Base-by-base conservation (phyloP, 2,888 invertebrate species). In the Cephonodes hylas region DNA sequence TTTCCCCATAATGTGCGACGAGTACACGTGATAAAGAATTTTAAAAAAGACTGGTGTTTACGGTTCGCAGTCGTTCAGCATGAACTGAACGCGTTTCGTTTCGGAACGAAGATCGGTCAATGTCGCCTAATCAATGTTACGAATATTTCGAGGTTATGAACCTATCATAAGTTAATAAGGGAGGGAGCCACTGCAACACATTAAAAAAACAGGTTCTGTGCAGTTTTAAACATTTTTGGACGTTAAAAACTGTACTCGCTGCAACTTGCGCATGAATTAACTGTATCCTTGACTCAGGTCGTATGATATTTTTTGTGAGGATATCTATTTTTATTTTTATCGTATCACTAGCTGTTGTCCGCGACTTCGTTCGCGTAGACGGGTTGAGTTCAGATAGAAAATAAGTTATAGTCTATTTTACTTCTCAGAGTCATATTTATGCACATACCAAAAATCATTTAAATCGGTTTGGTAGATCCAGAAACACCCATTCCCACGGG, bases 101-200 rank as follows among this genome's bases (percentile, higher is more conserved):
- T 27, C 18, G 27, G 18, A 27, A 4, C 45, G 22, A 23, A 53
- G 62, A 62, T 58, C 67, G 69, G 67, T 71, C 73, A 74, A 71
- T 68, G 73, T 64, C 71, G 66, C 57, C 57, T 61, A 46, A 64
- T 64, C 62, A 59, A 42, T 58, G 46, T 61, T 61, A 61, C 25
- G 61, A 66, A 64, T 64, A 62, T 60, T 27, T 7, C 53, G 53
- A 53, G 53, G 27, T 53, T 31, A 53, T 31, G 15, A 53, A 53
- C 53, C 48, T 48, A 48, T 48, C 48, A 53, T 31, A 53, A 53
- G 27, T 27, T 18, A 53, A 27, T 53, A 53, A 48, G 1, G 25
- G 44, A 44, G 20, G 44, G 44, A 44, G 20, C 18, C 10, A 44
- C 38, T 38, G 34, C 3, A n/a, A 3, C 3, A 38, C 13, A n/a